Base-by-base conservation (phyloP, 92 coral and sea anemone species). In the Palythoa grandiflora region DNA sequence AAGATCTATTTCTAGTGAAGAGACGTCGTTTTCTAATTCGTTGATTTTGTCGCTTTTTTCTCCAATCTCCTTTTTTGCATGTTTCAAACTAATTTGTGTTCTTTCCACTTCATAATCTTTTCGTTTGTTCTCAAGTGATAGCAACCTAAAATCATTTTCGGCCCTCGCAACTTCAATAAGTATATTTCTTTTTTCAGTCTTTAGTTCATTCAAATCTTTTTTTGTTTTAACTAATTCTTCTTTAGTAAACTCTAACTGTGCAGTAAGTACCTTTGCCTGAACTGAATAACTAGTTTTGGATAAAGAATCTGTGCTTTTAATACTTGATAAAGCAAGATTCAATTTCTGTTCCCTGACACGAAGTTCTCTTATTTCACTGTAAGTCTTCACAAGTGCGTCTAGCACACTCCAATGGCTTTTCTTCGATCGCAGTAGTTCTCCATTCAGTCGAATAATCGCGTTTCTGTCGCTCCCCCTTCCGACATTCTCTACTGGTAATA, bases 391-490 rank as follows among this genome's bases (percentile, higher is more conserved):
- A 11, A 95, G 80, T 16, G 96, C 96, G 86, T 95, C 98, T 38
- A 95, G 72, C 0, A 91, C 96, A 37, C 93, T 86, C 98, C 98
- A 95, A 52, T 95, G 90, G 73, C 92, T 91, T 36, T 75, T 77
- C 74, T 95, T 93, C 10, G 98, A 89, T 66, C 90, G 91, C 48
- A 95, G 66, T 65, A 95, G 91, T 66, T 95, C 98, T 84, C 93
- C 87, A 87, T 89, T 93, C 2, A 95, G 88, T 53, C 98, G 89
- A 72, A 95, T 87, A n/a, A 95, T 95, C 9, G 98, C 94, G 37
- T 90, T 91, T 89, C 92, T 95, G 75, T 95, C 98, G 47, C 87
- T 79, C 48, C 89, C 87, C 77, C 89, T 78, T 17, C 92, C 83
- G 38, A 90, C 86, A 47, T 66, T 81, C 40, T 81, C 86, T 36